Percentiles rank a stretch among this genome's conserved stretches.
Conservation (phyloP, 2,797 vertebrate species). For the Myotis vivesi region DNA sequence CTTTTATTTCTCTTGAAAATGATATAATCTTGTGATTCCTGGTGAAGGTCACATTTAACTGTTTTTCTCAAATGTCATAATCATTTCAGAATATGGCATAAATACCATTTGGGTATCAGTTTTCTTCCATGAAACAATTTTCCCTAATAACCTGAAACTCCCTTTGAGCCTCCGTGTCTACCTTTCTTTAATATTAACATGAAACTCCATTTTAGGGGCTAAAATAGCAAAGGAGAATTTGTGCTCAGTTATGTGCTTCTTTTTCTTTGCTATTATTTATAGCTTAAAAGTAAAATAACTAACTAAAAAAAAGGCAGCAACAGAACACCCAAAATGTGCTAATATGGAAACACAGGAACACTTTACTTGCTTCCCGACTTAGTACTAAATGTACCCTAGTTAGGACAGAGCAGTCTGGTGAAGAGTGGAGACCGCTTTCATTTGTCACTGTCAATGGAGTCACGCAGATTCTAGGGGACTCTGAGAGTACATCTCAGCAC, state of each 20-base stretch:
- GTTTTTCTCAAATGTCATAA: slow-evolving; percentile 68
- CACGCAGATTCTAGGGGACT: neutral
- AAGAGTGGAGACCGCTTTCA: fast-evolving
- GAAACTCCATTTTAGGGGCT: slow-evolving; percentile 48
- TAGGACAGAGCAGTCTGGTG: neutral
- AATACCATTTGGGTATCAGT: slow-evolving; percentile 64
- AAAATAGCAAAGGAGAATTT: neutral
- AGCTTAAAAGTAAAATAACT: neutral
- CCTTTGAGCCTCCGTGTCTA: slow-evolving; percentile 44
- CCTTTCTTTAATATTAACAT: slow-evolving; percentile 47
- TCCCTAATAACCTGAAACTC: slow-evolving; percentile 63
- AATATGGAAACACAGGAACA: neutral
- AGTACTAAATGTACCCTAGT: neutral
- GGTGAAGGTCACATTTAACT: slow-evolving; percentile 33
- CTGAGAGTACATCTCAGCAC: neutral
- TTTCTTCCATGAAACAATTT: slow-evolving; percentile 58
- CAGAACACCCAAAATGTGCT: neutral
- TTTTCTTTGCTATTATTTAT: neutral
- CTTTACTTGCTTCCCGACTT: neutral
- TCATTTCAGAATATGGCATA: slow-evolving; percentile 59
- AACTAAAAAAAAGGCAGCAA: neutral
- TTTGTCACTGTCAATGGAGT: slow-evolving; percentile 25
- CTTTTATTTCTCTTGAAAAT: slow-evolving; percentile 66
- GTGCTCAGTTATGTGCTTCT: neutral
- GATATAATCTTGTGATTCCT: slow-evolving; percentile 34